phyloP scores from a whole-genome alignment of 2,797 vertebrate species.

The Gila robusta region DNA sequence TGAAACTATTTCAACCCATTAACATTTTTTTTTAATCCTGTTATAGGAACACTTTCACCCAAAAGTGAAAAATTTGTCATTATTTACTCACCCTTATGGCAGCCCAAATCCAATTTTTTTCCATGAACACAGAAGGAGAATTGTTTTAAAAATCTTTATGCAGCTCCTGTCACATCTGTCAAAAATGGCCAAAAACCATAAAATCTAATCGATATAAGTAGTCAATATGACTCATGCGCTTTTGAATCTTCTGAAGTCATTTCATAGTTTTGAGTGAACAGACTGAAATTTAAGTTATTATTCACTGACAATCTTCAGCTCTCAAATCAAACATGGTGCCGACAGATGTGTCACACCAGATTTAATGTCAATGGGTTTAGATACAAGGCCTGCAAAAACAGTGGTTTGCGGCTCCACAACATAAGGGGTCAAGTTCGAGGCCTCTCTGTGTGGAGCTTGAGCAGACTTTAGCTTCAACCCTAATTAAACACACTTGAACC shows the following conservation, averaged over 20 bases:
- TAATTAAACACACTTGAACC: not conserved
- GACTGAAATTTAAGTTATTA: not conserved
- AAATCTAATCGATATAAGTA: not conserved
- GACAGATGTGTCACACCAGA: not conserved
- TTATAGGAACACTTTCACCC: conserved; percentile 7
- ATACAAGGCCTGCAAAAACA: not conserved
- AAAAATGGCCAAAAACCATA: not conserved
- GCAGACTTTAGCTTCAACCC: not conserved
- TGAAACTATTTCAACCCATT: conserved; percentile 6
- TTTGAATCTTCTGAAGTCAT: not conserved
- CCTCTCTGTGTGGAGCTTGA: no score
- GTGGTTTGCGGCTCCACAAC: not conserved
- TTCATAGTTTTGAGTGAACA: not conserved
- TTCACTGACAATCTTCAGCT: not conserved
- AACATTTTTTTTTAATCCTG: not conserved
- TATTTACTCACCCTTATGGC: not conserved
- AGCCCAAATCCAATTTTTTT: not conserved
- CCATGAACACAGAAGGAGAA: not conserved
- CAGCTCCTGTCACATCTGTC: not conserved
- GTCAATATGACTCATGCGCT: not conserved
- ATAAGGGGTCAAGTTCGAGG: no score
- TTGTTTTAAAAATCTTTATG: not conserved
- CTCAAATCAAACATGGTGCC: not conserved
- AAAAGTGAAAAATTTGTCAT: not conserved
- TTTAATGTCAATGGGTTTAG: not conserved